phyloP scores from a whole-genome alignment of 2,888 invertebrate genomes.

The Trachelus stipa region DNA sequence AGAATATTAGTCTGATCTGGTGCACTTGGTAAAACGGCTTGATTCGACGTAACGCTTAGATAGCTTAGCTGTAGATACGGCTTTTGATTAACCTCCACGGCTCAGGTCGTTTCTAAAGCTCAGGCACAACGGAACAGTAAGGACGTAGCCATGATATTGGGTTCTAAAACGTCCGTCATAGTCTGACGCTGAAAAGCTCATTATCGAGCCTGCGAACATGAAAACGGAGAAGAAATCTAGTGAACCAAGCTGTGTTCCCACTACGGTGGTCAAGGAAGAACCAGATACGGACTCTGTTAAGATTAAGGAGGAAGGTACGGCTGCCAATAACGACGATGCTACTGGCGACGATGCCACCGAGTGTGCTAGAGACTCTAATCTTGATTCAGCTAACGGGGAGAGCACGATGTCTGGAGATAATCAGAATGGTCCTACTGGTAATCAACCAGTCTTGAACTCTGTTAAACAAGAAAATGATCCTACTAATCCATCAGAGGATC shows the following conservation, averaged over 20 bases:
- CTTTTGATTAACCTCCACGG: background rate
- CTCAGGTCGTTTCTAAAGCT: background rate
- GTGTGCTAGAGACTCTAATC: constrained; percentile 53
- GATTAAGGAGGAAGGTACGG: constrained; percentile 58
- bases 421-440: constrained; percentile 49
- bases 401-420: constrained; percentile 50
- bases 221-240: constrained; percentile 65
- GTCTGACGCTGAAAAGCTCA: background rate
- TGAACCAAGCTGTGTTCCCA: constrained; percentile 60
- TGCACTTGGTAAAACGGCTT: background rate
- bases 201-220: constrained; percentile 48
- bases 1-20: constrained; percentile 15
- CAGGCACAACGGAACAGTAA: background rate
- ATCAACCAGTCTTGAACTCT: constrained; percentile 53
- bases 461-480: constrained; percentile 60
- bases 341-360: constrained; percentile 56
- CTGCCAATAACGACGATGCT: constrained; percentile 57
- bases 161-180: background rate
- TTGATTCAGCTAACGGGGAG: constrained; percentile 55
- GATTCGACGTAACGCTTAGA: background rate
- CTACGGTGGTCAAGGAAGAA: constrained; percentile 62
- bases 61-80: background rate
- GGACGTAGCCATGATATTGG: background rate
- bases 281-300: constrained; percentile 61
- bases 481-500: constrained; percentile 54